phyloP scores from a whole-genome alignment of 2,888 invertebrate species.

The Hyppa rectilinea region DNA sequence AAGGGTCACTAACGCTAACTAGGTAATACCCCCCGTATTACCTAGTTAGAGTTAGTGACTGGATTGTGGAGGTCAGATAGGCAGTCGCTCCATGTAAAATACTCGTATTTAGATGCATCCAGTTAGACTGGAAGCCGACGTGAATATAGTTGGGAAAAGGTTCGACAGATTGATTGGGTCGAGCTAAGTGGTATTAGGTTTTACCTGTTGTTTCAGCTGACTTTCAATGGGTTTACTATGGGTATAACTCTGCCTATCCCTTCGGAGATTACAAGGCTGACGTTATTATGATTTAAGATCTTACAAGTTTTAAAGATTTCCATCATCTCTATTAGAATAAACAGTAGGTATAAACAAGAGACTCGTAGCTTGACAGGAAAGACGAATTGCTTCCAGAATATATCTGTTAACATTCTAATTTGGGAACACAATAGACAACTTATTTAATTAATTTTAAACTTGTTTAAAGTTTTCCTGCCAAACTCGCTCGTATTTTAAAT shows the following conservation, averaged over 20 bases:
- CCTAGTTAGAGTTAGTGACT: too few species aligned
- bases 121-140: too few species aligned
- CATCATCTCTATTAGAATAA: background rate
- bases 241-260: background rate
- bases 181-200: too few species aligned
- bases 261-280: background rate
- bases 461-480: slow-evolving; percentile 37
- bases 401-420: slow-evolving; percentile 51
- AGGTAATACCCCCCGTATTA: too few species aligned
- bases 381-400: slow-evolving; percentile 43
- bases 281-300: background rate
- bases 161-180: too few species aligned
- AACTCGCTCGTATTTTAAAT: slow-evolving; percentile 61
- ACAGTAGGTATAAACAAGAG: slow-evolving; percentile 15
- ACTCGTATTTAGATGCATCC: too few species aligned
- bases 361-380: slow-evolving; percentile 25
- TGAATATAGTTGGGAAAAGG: too few species aligned
- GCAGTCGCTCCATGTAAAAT: too few species aligned
- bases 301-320: background rate
- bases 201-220: too few species aligned
- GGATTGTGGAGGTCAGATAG: too few species aligned
- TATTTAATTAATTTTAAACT: slow-evolving; percentile 64
- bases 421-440: slow-evolving; percentile 49
- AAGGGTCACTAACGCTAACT: too few species aligned
- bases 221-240: too few species aligned